Base-by-base conservation (phyloP, 1,140 invertebrate genomes). In the Nephotettix cincticeps region DNA sequence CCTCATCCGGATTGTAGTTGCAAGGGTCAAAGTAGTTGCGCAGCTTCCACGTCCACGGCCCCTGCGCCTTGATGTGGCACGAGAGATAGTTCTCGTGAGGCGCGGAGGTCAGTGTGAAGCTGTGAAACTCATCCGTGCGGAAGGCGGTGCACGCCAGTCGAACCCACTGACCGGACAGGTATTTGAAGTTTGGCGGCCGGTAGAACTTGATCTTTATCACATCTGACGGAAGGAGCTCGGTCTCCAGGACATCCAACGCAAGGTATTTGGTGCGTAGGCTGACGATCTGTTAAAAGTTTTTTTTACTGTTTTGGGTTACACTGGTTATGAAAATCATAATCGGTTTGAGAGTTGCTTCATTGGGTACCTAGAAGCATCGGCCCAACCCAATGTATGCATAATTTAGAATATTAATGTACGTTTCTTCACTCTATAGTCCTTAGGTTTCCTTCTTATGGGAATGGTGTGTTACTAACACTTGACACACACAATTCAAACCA, bases 11-110 rank as follows among this genome's bases (percentile, higher is more conserved):
- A 78, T 94, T 93, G 76, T 93, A 97, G 79, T 97, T 97, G 78
- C 91, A 93, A 1, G 96, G 94, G 83, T 98, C 96, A 78, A 99
- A 98, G 77, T 96, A 97, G 80, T 98, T 97, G 43, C 97, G 86
- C 0, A 99, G 81, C 78, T 99, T 99, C 96, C 96, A 99, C 0
- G 98, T 99, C 97, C 97, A 99, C 0, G 97, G 98, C 0, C 98
- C 98, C 80, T 98, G 95, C 0, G 96, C 96, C 82, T 99, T 98
- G 72, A 99, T 99, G 80, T 99, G 97, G 75, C 98, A 95, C 0
- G 95, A 97, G 0, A 99, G 83, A 77, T 93, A 97, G 81, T 99
- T 98, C 80, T 99, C 96, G 77, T 99, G 97, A 0, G 98, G 98
- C 0, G 97, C 97, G 14, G 97, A 99, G 0, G 98, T 99, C 51